Evolutionary conservation across 2,888 invertebrate genomes (phyloP).

Genomic region (Drosophila anomalata): DNA sequence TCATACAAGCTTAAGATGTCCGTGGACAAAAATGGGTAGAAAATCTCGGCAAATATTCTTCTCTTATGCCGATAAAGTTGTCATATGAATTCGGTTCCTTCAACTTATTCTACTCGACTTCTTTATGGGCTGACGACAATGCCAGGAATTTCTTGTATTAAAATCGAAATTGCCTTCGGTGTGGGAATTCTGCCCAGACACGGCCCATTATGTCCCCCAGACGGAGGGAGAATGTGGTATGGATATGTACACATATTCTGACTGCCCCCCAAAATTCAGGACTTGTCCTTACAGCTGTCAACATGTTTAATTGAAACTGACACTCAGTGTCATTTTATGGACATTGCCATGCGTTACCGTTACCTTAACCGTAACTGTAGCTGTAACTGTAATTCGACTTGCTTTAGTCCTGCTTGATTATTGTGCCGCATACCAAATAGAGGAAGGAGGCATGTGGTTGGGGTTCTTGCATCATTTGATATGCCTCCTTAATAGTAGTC

Average conservation of each 20-base stretch:
- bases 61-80: slow-evolving; percentile 66
- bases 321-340: slow-evolving; percentile 81
- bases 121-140: slow-evolving; percentile 59
- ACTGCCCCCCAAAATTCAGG: slow-evolving; percentile 20
- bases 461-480: slow-evolving; percentile 2
- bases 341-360: slow-evolving; percentile 73
- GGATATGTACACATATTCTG: slow-evolving; percentile 37
- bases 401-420: slow-evolving; percentile 62
- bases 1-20: slow-evolving; percentile 11
- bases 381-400: slow-evolving; percentile 59
- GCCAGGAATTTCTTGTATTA: slow-evolving; percentile 75
- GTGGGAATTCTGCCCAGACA: slow-evolving; percentile 35
- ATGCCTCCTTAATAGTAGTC: neutral
- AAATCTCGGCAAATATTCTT: slow-evolving; percentile 33
- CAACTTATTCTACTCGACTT: slow-evolving; percentile 34
- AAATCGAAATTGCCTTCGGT: slow-evolving; percentile 68
- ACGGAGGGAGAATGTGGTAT: neutral
- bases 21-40: slow-evolving; percentile 4
- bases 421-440: slow-evolving; percentile 61
- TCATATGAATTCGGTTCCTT: slow-evolving; percentile 40
- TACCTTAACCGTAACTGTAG: slow-evolving; percentile 60
- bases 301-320: slow-evolving; percentile 82
- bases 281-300: slow-evolving; percentile 73
- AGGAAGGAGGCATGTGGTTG: neutral
- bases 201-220: slow-evolving; percentile 18